Conservation (phyloP, 1,140 invertebrate species). For the Magallana angulata region DNA sequence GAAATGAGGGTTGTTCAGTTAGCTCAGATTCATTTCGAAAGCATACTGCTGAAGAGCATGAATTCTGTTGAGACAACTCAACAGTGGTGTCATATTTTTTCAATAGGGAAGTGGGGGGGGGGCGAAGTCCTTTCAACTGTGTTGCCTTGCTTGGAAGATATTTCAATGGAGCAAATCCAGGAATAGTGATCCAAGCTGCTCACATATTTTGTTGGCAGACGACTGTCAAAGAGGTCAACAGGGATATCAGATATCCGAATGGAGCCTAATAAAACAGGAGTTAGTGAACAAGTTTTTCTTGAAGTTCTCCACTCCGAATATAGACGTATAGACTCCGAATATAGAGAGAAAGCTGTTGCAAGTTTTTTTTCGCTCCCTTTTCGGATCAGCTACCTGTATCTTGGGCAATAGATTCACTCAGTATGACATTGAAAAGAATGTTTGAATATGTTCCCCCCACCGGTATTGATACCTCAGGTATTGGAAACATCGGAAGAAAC, state of each 20-base stretch:
- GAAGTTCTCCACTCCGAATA: not conserved
- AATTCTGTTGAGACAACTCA: conserved; percentile 51
- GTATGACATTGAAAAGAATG: conserved; percentile 29
- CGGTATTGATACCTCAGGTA: not conserved
- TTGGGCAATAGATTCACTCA: not conserved
- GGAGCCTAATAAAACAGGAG: conserved; percentile 14
- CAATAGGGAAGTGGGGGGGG: conserved; percentile 38
- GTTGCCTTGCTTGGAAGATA: conserved; percentile 40
- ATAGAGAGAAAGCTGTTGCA: not conserved
- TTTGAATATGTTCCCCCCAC: conserved; percentile 40
- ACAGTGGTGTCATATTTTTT: conserved; percentile 47
- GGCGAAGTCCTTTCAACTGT: conserved; percentile 39
- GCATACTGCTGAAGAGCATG: conserved; percentile 6
- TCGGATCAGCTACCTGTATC: conserved; percentile 8
- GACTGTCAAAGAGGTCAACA: not conserved
- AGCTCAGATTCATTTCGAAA: conserved; percentile 21
- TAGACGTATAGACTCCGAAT: not conserved
- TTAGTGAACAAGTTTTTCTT: not conserved
- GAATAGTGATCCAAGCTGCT: conserved; percentile 6
- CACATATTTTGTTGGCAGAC: conserved; percentile 39
- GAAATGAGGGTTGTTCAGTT: conserved; percentile 43
- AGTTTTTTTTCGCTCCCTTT: conserved; percentile 4
- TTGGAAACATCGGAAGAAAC: conserved; percentile 27
- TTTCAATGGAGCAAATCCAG: conserved; percentile 20
- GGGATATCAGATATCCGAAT: conserved; percentile 13